Percentiles rank a stretch among this genome's conserved stretches.
Evolutionary conservation across 2,888 invertebrate genomes (phyloP).

Genomic region (Cataglyphis altisquamis): DNA sequence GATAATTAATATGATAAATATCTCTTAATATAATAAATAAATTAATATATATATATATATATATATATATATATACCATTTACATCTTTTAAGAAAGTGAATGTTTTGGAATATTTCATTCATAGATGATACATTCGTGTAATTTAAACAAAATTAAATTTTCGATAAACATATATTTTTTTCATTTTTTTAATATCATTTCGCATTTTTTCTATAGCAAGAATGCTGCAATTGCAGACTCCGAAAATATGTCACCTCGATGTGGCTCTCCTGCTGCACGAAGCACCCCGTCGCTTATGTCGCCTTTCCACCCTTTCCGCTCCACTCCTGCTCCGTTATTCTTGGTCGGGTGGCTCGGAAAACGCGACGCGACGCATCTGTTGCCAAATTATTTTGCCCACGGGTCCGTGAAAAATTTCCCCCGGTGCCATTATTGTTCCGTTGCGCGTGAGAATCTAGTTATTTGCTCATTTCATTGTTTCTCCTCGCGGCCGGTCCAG

Average conservation of each 20-base stretch:
- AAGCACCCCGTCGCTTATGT: conserved; percentile 56
- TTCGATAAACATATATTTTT: neutral
- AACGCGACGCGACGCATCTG: conserved; percentile 85
- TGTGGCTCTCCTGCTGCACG: conserved; percentile 38
- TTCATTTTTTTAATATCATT: conserved; percentile 12
- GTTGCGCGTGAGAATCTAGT: conserved; percentile 84
- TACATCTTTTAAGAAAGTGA: neutral
- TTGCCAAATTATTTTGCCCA: conserved; percentile 86
- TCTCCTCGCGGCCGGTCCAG: conserved; percentile 62
- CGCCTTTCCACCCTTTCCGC: conserved; percentile 68
- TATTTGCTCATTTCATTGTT: conserved; percentile 82
- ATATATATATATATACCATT: neutral
- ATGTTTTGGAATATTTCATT: neutral
- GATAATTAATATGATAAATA: neutral
- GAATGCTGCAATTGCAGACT: conserved; percentile 48
- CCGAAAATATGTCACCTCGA: conserved; percentile 55
- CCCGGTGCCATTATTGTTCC: conserved; percentile 84
- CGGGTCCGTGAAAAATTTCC: conserved; percentile 85
- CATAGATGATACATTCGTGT: too few species aligned
- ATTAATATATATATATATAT: neutral
- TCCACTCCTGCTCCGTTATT: conserved; percentile 80
- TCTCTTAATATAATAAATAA: neutral
- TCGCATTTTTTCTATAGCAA: conserved; percentile 39
- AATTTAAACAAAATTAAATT: conserved; percentile 2
- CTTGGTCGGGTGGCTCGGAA: conserved; percentile 85